Conservation (phyloP, 2,888 invertebrate species). For the Dolichopus griseipennis region DNA sequence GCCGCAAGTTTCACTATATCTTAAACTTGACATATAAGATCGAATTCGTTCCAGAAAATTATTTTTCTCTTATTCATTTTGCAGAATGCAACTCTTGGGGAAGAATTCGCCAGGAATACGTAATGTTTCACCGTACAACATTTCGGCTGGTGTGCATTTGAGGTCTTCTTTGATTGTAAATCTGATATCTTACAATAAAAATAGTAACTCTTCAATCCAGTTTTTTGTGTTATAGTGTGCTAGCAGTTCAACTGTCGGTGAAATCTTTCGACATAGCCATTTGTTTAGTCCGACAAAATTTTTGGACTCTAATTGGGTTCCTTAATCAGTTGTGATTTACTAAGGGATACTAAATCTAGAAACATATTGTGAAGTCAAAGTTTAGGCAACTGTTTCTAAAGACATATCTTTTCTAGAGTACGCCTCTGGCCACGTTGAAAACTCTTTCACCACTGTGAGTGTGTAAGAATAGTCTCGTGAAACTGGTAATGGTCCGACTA, state of each 20-base stretch:
- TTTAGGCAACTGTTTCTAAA: conserved; percentile 2
- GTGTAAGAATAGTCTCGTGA: too few species aligned
- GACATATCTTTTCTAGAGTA: conserved; percentile 8
- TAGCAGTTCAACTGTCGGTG: not conserved
- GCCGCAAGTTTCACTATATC: too few species aligned
- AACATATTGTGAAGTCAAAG: not conserved
- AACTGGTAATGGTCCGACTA: too few species aligned
- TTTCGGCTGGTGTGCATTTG: conserved; percentile 11
- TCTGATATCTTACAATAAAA: conserved; percentile 14
- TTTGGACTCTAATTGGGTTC: conserved; percentile 13
- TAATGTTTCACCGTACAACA: conserved; percentile 11
- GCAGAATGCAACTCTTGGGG: not conserved
- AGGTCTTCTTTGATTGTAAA: conserved; percentile 11
- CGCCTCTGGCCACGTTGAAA: conserved; percentile 9
- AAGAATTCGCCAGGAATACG: not conserved
- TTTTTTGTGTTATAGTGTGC: not conserved
- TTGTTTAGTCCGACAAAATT: conserved; percentile 10
- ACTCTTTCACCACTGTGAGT: too few species aligned
- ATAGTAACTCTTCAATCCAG: conserved; percentile 14
- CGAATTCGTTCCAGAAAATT: too few species aligned
- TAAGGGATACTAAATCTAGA: conserved; percentile 8
- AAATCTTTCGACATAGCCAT: not conserved
- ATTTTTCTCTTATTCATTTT: too few species aligned
- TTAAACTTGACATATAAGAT: too few species aligned
- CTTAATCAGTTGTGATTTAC: conserved; percentile 11